Base-by-base conservation (phyloP, 2,888 invertebrate species). In the Eristalinus sepulchralis region DNA sequence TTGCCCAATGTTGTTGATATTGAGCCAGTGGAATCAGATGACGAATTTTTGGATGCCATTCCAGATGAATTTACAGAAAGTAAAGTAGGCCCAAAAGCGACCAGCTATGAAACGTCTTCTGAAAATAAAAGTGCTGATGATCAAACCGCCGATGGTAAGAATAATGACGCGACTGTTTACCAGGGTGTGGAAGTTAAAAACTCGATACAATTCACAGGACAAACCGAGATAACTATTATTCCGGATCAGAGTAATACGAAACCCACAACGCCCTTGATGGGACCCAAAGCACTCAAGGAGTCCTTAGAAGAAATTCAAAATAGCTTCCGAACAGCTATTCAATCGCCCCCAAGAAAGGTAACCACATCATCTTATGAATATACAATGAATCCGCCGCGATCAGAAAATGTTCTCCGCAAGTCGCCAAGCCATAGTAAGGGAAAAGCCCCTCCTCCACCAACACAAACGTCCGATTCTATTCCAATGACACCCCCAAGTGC, bases 391-490 rank as follows among this genome's bases (percentile, higher is more conserved):
- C 36, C 67, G n/a, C 66, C 64, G 27, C 71, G 59, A 70, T 31
- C 77, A 20, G 80, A 83, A n/a, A 11, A 36, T 9, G 31, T 47
- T 5, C n/a, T 80, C 9, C 89, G 89, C 6, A 89, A 88, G 33
- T 89, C 83, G 10, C 89, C 89, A 10, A 79, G 71, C 22, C 92
- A 92, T 82, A 90, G 89, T 22, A 92, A 92, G 81, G 92, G 92
- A 2, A 91, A 90, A 75, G 92, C 92, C 20, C 90, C 92, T 1
- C 89, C 90, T 5, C 92, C 92, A 0, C 89, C 92, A 68, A 79
- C 89, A 24, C 85, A 64, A 20, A 11, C 36, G 59, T 73, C 81
- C 78, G 71, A 83, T 6, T 80, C 81, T 88, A n/a, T 66, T 59
- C 53, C 70, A 55, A 57, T 68, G 68, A 24, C 78, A 81, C n/a